Percentiles rank a stretch among this genome's conserved stretches.
phyloP scores from a whole-genome alignment of 2,797 vertebrate genomes.

The Cygnus olor region DNA sequence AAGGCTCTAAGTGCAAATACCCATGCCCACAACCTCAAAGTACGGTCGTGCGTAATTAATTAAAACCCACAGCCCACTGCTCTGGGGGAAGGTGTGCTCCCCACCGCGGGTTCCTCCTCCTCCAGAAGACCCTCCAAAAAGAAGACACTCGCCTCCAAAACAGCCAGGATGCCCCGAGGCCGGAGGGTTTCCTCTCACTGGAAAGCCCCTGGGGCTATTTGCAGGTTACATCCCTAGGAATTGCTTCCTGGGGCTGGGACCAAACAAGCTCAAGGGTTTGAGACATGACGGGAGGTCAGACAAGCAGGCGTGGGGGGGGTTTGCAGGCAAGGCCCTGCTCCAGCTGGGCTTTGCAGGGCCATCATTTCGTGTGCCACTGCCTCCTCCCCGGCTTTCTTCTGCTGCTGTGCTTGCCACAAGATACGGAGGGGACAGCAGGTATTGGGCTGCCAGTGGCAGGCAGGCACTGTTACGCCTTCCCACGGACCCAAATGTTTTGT shows the following conservation, averaged over 20 bases:
- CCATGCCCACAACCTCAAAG: neutral
- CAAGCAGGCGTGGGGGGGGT: fast-evolving
- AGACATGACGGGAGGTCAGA: fast-evolving
- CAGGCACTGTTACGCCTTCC: too few relatives aligned
- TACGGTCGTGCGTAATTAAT: neutral
- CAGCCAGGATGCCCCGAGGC: too few relatives aligned
- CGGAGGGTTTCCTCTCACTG: neutral
- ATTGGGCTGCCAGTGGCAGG: too few relatives aligned
- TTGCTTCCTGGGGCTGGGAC: too few relatives aligned
- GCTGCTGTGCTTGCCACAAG: too few relatives aligned
- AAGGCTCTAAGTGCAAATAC: neutral
- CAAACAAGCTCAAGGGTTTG: fast-evolving
- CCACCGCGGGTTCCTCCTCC: too few relatives aligned
- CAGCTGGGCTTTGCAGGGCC: neutral
- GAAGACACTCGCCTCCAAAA: neutral
- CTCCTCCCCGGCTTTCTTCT: too few relatives aligned
- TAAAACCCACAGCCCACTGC: neutral
- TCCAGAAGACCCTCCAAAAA: neutral
- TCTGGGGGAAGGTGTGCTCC: neutral
- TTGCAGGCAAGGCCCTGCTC: neutral
- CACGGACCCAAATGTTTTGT: too few relatives aligned
- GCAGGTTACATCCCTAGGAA: neutral
- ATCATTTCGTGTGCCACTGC: fast-evolving
- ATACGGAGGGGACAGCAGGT: too few relatives aligned
- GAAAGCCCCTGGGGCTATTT: neutral